These are phyloP conservation scores for Drosophila subobscura DNA, from an alignment of 1,140 invertebrate species.

Conservation along the genomic window DNA sequence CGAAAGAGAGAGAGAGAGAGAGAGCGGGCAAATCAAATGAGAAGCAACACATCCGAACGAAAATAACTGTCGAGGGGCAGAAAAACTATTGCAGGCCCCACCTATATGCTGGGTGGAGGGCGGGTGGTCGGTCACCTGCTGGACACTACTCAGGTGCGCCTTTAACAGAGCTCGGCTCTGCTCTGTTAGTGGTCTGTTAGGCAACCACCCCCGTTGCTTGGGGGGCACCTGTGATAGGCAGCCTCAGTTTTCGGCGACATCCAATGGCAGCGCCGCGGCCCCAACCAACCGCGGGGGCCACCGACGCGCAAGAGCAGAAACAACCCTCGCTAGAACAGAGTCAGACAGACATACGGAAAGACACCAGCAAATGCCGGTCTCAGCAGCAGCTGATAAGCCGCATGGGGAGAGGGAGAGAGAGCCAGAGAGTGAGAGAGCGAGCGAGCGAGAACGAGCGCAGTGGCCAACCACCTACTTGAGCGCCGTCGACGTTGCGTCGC, in stretches of 20 bases:
- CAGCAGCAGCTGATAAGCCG: conserved; percentile 11
- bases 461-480: conserved; percentile 17
- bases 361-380: conserved; percentile 13
- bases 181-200: conserved; percentile 15
- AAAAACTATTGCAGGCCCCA: conserved; percentile 46
- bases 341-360: conserved; percentile 21
- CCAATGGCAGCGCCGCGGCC: conserved; percentile 62
- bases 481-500: not conserved
- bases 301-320: conserved; percentile 50
- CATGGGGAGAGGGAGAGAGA: conserved; percentile 26
- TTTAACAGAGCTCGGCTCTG: conserved; percentile 13
- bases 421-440: conserved; percentile 21
- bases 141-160: not conserved
- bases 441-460: conserved; percentile 23
- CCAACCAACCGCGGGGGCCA: conserved; percentile 34
- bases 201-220: conserved; percentile 31
- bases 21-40: conserved; percentile 1
- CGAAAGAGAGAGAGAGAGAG: too few species aligned
- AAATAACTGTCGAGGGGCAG: not conserved
- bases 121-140: too few species aligned
- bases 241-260: conserved; percentile 48
- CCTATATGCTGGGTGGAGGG: conserved; percentile 7
- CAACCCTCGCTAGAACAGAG: conserved; percentile 55
- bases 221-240: conserved; percentile 75
- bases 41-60: not conserved